These are phyloP conservation scores for Sebastes paucispinis DNA, from an alignment of 2,797 vertebrate species.

Conservation along the genomic window DNA sequence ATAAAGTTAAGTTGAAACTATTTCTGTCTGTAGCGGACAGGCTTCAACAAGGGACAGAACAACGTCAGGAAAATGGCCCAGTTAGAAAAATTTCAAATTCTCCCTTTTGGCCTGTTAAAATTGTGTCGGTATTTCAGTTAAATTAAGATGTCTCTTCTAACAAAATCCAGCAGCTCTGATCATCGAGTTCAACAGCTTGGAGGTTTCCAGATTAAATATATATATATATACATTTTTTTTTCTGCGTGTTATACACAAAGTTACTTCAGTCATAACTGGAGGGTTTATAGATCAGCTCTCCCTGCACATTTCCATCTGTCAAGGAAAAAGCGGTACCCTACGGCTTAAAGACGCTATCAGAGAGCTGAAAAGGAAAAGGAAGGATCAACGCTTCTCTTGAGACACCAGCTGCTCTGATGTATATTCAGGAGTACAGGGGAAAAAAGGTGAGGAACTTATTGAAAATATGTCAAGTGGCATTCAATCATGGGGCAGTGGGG, in stretches of 20 bases:
- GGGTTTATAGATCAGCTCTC: slow-evolving; percentile 45
- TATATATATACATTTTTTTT: no score
- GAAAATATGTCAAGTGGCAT: slow-evolving; percentile 79
- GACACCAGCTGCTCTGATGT: slow-evolving; percentile 69
- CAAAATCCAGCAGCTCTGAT: slow-evolving; percentile 19
- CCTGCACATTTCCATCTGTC: slow-evolving; percentile 49
- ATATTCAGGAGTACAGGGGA: slow-evolving; percentile 76
- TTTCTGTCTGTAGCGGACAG: slow-evolving; percentile 3
- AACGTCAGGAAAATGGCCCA: slow-evolving; percentile 17
- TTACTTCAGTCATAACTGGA: slow-evolving; percentile 45
- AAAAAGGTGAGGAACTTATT: slow-evolving; percentile 81
- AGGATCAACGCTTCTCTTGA: slow-evolving; percentile 55
- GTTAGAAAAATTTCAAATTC: slow-evolving; percentile 34
- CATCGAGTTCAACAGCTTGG: slow-evolving; percentile 2
- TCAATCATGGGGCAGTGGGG: slow-evolving; percentile 71
- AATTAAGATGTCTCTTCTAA: slow-evolving; percentile 7
- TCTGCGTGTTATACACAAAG: slow-evolving; percentile 24
- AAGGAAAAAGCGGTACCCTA: slow-evolving; percentile 36
- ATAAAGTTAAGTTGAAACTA: neutral
- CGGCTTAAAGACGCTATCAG: slow-evolving; percentile 47
- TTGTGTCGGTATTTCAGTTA: slow-evolving; percentile 18
- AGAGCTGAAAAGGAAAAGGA: slow-evolving; percentile 33
- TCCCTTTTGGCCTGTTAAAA: slow-evolving; percentile 27
- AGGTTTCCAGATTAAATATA: slow-evolving; percentile 7
- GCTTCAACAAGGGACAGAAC: slow-evolving; percentile 12